Evolutionary conservation across 2,888 invertebrate genomes (phyloP), one percentile per base, ranked within the genome.

Genomic region (Nemurella pictetii): DNA sequence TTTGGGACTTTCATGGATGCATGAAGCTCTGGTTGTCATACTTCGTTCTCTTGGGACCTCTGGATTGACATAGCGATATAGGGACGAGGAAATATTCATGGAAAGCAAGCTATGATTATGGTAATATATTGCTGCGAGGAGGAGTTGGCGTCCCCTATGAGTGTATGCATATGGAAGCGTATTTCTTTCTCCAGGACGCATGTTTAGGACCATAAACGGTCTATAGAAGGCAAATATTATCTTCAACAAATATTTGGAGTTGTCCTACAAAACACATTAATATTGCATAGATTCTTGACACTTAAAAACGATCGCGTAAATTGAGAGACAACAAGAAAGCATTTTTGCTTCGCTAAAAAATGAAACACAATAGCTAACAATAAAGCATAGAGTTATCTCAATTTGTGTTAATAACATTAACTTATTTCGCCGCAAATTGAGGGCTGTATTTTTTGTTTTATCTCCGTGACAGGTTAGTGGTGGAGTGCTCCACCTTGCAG

Each of bases 41-140:
- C 26, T 28, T 0, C 7, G 1, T 9, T 75, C 75, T 9, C 75
- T n/a, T 9, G 75, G 75, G 75, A 75, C 28, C 28, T 25, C 75
- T 75, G 75, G 75, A 75, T 75, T 75, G 75, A 75, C 75, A 28
- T 28, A 75, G 75, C 27, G 75, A 55, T 55, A 55, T 20, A 55
- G 55, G 32, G 55, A 55, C 55, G 55, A 55, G 55, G 55, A 55
- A 55, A 55, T 55, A 55, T 55, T 55, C 55, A 55, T 55, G 55
- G 55, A 55, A 55, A 55, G 55, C 55, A 55, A 55, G 55, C 55
- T 55, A 55, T 55, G 55, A 55, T 55, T 55, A 55, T 55, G 55
- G 55, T 55, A 55, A 55, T 55, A 55, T 55, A 55, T 55, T 55
- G 55, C 55, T 55, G 20, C 55, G 20, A 55, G 55, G 55, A 55